Percentiles rank a stretch among this genome's conserved stretches.
phyloP scores from a whole-genome alignment of 92 coral and sea anemone species.

The Muricea muricata region DNA sequence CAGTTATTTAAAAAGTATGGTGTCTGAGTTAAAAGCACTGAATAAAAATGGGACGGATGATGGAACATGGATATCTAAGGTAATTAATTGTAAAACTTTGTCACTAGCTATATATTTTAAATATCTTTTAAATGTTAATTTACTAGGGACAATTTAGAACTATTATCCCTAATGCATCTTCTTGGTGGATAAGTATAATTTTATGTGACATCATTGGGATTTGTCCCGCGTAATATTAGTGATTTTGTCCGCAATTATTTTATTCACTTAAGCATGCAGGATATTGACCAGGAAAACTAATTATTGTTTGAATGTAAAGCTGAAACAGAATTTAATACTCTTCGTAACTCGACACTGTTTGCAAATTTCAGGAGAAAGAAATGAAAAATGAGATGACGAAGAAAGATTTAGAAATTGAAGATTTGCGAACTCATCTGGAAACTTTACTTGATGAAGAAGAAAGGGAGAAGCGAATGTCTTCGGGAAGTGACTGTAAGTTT shows the following conservation, averaged over 20 bases:
- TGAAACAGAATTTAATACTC: too few species aligned
- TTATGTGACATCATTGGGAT: too few species aligned
- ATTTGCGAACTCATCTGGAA: conserved; percentile 90
- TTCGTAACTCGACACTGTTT: too few species aligned
- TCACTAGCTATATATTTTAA: neutral
- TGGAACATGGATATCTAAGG: conserved; percentile 3
- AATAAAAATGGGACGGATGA: neutral
- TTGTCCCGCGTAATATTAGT: too few species aligned
- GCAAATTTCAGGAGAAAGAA: conserved; percentile 4
- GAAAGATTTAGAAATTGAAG: conserved; percentile 89
- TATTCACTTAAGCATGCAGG: too few species aligned
- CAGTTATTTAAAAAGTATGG: neutral
- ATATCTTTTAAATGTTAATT: too few species aligned
- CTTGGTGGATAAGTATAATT: too few species aligned
- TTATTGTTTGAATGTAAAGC: too few species aligned
- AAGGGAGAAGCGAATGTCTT: conserved; percentile 46
- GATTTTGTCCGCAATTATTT: too few species aligned
- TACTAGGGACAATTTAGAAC: too few species aligned
- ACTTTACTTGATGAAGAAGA: conserved; percentile 96
- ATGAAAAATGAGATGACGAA: conserved; percentile 66
- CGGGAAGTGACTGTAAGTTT: conserved; percentile 33
- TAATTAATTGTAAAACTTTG: neutral
- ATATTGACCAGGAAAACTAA: too few species aligned
- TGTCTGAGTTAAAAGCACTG: conserved; percentile 6
- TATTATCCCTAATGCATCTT: too few species aligned